These are phyloP conservation scores for Amphipyra berbera DNA, from an alignment of 2,888 invertebrate species.

Conservation along the genomic window DNA sequence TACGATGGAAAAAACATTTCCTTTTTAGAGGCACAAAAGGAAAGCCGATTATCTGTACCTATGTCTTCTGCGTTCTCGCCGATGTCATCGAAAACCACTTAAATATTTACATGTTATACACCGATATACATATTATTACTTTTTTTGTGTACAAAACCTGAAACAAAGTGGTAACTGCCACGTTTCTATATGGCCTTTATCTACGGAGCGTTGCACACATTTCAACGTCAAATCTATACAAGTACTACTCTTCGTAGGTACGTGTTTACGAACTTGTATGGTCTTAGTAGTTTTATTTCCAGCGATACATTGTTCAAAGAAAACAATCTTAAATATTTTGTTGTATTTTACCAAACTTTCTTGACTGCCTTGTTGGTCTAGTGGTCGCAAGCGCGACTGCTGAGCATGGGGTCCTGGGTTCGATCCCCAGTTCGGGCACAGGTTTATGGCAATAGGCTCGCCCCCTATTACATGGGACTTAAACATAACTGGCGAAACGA, in stretches of 20 bases:
- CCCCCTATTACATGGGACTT: too few species aligned
- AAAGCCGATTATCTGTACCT: slow-evolving; percentile 72
- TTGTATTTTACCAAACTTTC: not conserved
- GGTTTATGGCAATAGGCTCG: too few species aligned
- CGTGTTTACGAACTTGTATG: slow-evolving; percentile 16
- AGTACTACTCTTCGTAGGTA: not conserved
- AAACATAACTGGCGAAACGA: too few species aligned
- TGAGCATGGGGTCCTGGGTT: too few species aligned
- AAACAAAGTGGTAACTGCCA: slow-evolving; percentile 21
- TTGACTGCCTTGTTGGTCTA: too few species aligned
- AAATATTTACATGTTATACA: slow-evolving; percentile 57
- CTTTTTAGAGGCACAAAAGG: slow-evolving; percentile 54
- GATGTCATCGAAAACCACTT: slow-evolving; percentile 61
- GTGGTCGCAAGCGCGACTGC: too few species aligned
- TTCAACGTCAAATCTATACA: not conserved
- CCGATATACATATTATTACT: slow-evolving; percentile 37
- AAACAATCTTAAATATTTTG: not conserved
- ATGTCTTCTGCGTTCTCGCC: slow-evolving; percentile 49
- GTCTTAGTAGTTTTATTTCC: slow-evolving; percentile 1
- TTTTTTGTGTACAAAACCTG: slow-evolving; percentile 23
- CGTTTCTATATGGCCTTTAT: slow-evolving; percentile 17
- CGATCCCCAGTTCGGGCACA: too few species aligned
- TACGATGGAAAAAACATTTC: slow-evolving; percentile 68
- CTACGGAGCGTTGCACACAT: slow-evolving; percentile 4
- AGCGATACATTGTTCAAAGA: slow-evolving; percentile 4